These are phyloP conservation scores for Plutella xylostella DNA, from an alignment of 2,888 invertebrate genomes.

Conservation along the genomic window DNA sequence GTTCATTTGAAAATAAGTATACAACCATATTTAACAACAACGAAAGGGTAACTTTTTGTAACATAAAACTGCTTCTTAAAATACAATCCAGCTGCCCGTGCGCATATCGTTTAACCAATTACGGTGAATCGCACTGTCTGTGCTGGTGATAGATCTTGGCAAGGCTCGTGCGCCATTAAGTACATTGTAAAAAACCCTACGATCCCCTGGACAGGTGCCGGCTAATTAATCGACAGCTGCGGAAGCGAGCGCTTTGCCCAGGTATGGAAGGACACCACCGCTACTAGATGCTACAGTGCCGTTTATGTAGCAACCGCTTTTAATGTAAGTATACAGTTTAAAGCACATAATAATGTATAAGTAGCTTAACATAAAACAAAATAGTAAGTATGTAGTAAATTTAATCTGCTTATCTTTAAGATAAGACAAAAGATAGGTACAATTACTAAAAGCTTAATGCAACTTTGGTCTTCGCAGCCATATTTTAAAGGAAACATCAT, in stretches of 20 bases:
- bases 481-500: too few relatives aligned
- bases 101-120: slow-evolving; percentile 36
- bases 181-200: slow-evolving; percentile 9
- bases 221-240: slow-evolving; percentile 52
- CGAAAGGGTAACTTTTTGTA: too few relatives aligned
- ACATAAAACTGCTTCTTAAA: too few relatives aligned
- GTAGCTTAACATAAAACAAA: not conserved
- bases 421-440: too few relatives aligned
- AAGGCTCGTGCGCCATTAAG: slow-evolving; percentile 15
- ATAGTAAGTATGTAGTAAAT: not conserved
- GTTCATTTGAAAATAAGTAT: too few relatives aligned
- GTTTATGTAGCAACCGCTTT: not conserved
- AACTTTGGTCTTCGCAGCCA: not conserved
- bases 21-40: too few relatives aligned
- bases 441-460: not conserved
- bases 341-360: too few relatives aligned
- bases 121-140: slow-evolving; percentile 27
- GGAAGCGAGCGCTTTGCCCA: slow-evolving; percentile 24
- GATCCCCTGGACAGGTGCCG: slow-evolving; percentile 40
- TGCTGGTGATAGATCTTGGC: slow-evolving; percentile 43
- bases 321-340: not conserved
- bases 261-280: not conserved
- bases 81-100: slow-evolving; percentile 43
- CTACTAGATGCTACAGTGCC: not conserved
- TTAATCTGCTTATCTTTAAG: too few relatives aligned